phyloP scores from a whole-genome alignment of 2,113 vertebrate species.

The Cyanoliseus patagonus region DNA sequence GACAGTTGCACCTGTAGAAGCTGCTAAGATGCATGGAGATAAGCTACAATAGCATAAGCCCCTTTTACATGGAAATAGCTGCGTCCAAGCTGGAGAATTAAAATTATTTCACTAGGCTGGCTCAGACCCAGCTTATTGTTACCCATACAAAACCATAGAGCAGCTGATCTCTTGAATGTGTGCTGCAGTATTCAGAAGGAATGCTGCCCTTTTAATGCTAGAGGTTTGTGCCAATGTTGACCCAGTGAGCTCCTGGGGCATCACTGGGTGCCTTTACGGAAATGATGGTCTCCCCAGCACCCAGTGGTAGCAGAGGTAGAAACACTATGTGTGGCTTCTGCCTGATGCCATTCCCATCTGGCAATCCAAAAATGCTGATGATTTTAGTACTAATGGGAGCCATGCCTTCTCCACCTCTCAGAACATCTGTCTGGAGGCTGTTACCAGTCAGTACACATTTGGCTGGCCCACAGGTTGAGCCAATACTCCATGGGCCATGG shows the following conservation, averaged over 20 bases:
- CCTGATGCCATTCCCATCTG: neutral
- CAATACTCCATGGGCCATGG: accelerated
- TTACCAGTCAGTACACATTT: neutral
- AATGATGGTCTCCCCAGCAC: neutral
- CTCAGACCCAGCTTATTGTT: neutral
- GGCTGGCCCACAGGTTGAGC: neutral
- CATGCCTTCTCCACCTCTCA: neutral
- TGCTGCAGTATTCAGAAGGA: neutral
- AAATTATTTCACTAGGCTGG: neutral
- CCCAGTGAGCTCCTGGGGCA: neutral
- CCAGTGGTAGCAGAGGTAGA: neutral
- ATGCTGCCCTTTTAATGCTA: neutral
- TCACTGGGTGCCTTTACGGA: neutral
- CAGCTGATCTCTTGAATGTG: neutral
- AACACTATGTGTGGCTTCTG: neutral
- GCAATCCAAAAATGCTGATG: neutral
- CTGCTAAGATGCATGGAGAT: neutral
- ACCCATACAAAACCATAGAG: neutral
- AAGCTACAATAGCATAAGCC: neutral
- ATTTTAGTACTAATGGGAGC: neutral
- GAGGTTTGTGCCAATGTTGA: neutral
- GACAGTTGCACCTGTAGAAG: neutral
- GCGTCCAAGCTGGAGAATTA: neutral
- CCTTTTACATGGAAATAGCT: neutral
- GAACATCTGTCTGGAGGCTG: neutral